A percentile compares a stretch with the other conserved stretches of the same genome.
Evolutionary conservation across 2,113 vertebrate species (phyloP).

Genomic region (Felis chaus): DNA sequence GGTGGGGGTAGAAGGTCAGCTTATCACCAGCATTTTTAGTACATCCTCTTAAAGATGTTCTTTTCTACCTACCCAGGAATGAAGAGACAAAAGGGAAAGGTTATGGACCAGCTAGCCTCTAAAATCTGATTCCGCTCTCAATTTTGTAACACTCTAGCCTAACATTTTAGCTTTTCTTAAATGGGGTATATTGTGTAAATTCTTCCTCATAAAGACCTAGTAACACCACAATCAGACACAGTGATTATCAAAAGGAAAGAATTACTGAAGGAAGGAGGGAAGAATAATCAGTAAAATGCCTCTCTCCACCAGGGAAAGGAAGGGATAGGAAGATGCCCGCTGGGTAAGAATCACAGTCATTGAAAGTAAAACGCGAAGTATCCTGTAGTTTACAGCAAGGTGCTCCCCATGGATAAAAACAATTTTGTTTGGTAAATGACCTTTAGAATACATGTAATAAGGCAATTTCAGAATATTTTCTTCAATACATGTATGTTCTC

Average conservation of each 20-base stretch:
- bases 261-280: neutral
- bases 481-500: neutral
- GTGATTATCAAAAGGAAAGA: neutral
- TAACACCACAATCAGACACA: neutral
- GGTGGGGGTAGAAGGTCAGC: neutral
- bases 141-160: neutral
- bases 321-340: neutral
- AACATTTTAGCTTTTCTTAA: constrained; percentile 31
- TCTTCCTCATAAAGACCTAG: neutral
- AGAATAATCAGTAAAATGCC: neutral
- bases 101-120: neutral
- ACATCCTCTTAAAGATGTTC: constrained; percentile 52
- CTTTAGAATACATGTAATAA: neutral
- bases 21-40: constrained; percentile 42
- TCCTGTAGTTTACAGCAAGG: neutral
- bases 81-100: neutral
- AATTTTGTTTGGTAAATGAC: neutral
- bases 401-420: neutral
- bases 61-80: neutral
- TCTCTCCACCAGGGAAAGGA: neutral
- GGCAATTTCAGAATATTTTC: neutral
- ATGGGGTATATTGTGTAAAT: neutral
- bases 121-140: neutral
- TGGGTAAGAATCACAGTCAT: neutral
- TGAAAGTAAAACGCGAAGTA: neutral